Conservation (phyloP, 2,113 vertebrate species). For the Myotis brandtii region DNA sequence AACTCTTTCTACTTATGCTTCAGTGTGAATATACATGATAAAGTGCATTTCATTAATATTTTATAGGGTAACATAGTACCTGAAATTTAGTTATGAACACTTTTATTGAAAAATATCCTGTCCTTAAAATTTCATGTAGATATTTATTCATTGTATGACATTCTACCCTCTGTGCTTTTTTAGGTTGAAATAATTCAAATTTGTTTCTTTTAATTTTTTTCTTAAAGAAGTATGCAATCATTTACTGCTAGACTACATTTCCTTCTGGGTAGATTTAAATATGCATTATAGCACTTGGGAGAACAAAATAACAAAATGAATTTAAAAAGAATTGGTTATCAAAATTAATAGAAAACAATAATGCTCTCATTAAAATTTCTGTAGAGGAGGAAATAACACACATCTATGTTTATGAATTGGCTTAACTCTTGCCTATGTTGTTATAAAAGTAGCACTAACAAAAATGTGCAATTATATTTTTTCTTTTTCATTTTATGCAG, state of each 20-base stretch:
- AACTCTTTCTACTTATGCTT: neutral
- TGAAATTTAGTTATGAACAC: neutral
- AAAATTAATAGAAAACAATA: neutral
- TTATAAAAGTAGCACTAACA: neutral
- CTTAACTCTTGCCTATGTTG: neutral
- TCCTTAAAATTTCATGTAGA: neutral
- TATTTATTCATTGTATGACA: neutral
- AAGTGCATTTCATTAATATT: conserved; percentile 28
- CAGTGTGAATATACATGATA: neutral
- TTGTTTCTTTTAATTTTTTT: conserved; percentile 2
- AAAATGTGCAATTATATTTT: neutral
- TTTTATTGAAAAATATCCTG: neutral
- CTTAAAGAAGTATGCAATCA: neutral
- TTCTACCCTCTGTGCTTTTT: neutral
- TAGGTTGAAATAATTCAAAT: neutral
- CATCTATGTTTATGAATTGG: neutral
- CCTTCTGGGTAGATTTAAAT: neutral
- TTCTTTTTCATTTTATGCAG: conserved; percentile 5
- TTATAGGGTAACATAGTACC: neutral
- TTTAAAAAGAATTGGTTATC: neutral
- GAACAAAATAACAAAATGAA: conserved; percentile 9
- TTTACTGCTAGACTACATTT: neutral
- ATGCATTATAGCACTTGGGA: neutral
- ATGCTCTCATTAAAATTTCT: neutral
- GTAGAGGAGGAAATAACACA: neutral